Conservation (phyloP, 2,797 vertebrate species). For the Ara ararauna region DNA sequence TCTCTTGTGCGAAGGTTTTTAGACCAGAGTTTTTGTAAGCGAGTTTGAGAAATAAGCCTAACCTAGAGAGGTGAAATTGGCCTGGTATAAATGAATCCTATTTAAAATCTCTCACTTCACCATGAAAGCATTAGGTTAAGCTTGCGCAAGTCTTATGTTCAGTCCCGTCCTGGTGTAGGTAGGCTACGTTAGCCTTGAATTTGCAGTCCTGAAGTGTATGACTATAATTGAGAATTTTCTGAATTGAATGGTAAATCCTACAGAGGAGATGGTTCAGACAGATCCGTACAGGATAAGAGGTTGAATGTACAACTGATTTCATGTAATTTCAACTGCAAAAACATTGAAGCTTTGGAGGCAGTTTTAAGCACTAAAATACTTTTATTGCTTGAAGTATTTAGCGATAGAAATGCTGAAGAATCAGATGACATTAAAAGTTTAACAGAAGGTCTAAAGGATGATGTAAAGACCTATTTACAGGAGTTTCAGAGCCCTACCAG, state of each 20-base stretch:
- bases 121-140: not conserved
- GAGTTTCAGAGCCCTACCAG: not conserved
- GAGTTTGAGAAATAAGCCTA: not conserved
- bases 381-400: not conserved
- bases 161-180: not conserved
- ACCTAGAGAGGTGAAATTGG: not conserved
- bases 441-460: not conserved
- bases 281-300: rapidly evolving
- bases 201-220: not conserved
- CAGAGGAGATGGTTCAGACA: not conserved
- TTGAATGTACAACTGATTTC: not conserved
- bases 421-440: not conserved
- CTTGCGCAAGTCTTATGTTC: not conserved
- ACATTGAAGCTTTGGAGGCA: not conserved
- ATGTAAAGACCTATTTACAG: not conserved
- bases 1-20: not conserved
- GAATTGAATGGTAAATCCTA: not conserved
- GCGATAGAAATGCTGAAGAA: not conserved
- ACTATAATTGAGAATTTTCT: not conserved
- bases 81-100: not conserved
- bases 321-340: not conserved
- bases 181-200: not conserved
- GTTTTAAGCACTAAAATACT: not conserved
- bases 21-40: not conserved
- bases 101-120: not conserved